A percentile compares a stretch with the other conserved stretches of the same genome.
phyloP scores from a whole-genome alignment of 2,888 invertebrate genomes.

The Tipula vernalis region DNA sequence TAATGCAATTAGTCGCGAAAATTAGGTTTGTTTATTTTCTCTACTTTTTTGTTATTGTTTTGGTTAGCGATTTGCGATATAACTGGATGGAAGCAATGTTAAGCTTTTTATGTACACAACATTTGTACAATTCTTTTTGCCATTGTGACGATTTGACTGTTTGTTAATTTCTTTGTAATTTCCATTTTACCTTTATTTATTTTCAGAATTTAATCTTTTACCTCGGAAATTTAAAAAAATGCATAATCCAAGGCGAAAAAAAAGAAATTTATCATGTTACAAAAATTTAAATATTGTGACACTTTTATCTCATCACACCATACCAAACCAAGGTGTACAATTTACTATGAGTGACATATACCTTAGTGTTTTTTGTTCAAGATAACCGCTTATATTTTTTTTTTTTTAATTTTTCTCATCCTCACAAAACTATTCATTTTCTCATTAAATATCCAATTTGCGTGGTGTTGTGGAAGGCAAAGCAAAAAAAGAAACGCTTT shows the following conservation, averaged over 20 bases:
- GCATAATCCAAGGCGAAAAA: too few species aligned
- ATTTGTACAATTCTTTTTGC: neutral
- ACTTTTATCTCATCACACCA: neutral
- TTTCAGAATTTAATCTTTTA: neutral
- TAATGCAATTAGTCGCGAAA: neutral
- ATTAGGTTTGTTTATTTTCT: neutral
- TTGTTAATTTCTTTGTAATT: neutral
- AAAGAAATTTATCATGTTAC: neutral
- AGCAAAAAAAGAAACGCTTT: neutral
- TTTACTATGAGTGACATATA: neutral
- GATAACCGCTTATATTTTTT: neutral
- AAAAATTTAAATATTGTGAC: neutral
- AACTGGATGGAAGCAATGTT: neutral
- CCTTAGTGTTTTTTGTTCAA: neutral
- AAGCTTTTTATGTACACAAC: neutral
- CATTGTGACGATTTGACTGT: neutral
- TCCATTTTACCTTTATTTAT: neutral
- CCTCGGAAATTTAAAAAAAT: too few species aligned
- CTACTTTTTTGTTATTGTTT: neutral
- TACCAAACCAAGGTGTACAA: neutral
- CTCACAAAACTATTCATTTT: neutral
- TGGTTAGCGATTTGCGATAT: neutral
- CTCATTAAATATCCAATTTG: neutral
- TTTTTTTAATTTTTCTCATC: neutral
- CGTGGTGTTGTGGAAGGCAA: neutral